These are phyloP conservation scores for Epizoanthus stellaris DNA, from an alignment of 92 coral and sea anemone species.

Conservation along the genomic window DNA sequence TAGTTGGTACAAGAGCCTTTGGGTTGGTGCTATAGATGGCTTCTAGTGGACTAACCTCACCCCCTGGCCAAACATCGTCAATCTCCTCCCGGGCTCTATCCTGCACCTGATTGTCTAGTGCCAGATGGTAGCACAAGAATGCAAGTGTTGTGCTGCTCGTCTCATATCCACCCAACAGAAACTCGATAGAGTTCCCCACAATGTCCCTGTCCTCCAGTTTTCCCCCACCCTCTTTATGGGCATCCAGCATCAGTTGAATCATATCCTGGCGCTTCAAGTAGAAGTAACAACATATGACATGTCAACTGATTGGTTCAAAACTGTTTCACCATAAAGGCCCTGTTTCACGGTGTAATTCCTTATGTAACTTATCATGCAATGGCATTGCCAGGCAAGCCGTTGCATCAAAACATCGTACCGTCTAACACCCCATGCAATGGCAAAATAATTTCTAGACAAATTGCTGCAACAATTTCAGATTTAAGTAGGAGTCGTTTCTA, in stretches of 20 bases:
- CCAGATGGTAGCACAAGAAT: background rate
- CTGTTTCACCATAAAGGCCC: too few relatives aligned
- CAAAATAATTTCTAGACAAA: too few relatives aligned
- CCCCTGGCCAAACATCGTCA: background rate
- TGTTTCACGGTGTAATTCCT: too few relatives aligned
- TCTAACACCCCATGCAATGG: too few relatives aligned
- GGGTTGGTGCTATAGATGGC: too few relatives aligned
- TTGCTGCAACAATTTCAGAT: too few relatives aligned
- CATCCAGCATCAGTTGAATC: slow-evolving; percentile 5
- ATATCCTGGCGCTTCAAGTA: background rate
- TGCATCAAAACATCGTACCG: too few relatives aligned
- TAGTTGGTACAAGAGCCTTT: too few relatives aligned
- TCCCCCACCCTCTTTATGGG: background rate
- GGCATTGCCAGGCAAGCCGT: too few relatives aligned
- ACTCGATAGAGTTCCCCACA: slow-evolving; percentile 2
- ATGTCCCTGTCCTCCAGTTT: background rate
- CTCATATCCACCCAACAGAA: background rate
- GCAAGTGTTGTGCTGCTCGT: background rate
- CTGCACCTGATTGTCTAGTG: background rate
- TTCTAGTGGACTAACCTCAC: too few relatives aligned
- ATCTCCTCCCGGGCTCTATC: slow-evolving; percentile 1
- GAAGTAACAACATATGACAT: background rate
- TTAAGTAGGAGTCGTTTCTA: too few relatives aligned
- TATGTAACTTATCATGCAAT: too few relatives aligned
- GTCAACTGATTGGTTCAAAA: background rate